These are phyloP conservation scores for Lerema accius DNA, from an alignment of 1,140 invertebrate species.

Conservation along the genomic window DNA sequence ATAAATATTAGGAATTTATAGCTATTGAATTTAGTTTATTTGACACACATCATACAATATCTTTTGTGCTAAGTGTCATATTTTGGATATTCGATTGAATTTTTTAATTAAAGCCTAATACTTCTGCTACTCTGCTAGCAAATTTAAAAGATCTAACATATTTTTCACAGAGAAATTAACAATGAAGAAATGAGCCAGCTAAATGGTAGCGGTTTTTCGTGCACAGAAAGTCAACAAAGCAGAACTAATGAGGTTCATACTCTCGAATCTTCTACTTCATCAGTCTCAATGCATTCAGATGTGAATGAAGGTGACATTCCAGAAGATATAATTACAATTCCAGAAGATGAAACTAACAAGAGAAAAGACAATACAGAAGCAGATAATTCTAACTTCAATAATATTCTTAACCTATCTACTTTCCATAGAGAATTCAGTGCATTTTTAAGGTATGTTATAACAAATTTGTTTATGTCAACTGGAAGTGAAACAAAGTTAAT, in stretches of 20 bases:
- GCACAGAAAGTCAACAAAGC: slow-evolving; percentile 37
- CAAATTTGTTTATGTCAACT: no score
- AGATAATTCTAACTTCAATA: slow-evolving; percentile 43
- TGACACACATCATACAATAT: no score
- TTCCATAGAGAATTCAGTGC: slow-evolving; percentile 57
- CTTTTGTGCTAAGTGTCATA: no score
- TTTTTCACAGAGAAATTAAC: slow-evolving; percentile 47
- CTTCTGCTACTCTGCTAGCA: no score
- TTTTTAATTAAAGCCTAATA: no score
- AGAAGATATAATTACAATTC: slow-evolving; percentile 28
- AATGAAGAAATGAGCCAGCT: slow-evolving; percentile 45
- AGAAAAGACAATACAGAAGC: slow-evolving; percentile 54
- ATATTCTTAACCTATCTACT: slow-evolving; percentile 39
- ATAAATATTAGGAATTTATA: no score
- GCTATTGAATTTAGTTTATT: no score
- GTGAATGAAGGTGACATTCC: slow-evolving; percentile 42
- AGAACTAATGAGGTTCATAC: slow-evolving; percentile 32
- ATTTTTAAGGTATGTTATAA: slow-evolving; percentile 58
- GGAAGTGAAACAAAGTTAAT: no score
- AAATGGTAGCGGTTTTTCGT: slow-evolving; percentile 28
- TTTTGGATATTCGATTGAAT: no score
- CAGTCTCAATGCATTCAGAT: slow-evolving; percentile 45
- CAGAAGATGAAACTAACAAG: slow-evolving; percentile 30
- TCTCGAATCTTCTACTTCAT: slow-evolving; percentile 52
- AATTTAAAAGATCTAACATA: no score